phyloP scores from a whole-genome alignment of 2,113 vertebrate genomes.

The Eidolon helvum region DNA sequence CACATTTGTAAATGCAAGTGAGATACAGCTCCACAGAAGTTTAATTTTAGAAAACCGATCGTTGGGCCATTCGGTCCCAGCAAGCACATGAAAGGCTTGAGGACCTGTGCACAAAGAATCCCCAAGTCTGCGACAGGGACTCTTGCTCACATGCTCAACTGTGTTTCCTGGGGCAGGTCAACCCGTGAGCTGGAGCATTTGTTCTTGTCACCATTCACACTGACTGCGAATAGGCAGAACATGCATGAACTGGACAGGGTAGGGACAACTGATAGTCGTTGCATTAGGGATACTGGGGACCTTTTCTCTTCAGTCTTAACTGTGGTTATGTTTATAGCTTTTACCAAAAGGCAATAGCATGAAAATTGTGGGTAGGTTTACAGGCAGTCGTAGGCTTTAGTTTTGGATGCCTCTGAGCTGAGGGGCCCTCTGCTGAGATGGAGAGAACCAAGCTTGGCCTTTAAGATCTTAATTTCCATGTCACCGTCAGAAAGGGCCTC shows the following conservation, averaged over 20 bases:
- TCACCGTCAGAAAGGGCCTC: neutral
- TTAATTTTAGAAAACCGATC: neutral
- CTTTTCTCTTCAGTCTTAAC: neutral
- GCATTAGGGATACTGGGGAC: neutral
- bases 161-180: neutral
- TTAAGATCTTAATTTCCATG: neutral
- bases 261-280: neutral
- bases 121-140: neutral
- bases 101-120: neutral
- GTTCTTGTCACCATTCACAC: rapidly evolving
- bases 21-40: rapidly evolving
- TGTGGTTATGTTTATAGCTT: neutral
- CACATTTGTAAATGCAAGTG: neutral
- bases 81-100: neutral
- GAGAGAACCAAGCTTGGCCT: neutral
- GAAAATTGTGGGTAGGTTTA: neutral
- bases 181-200: neutral
- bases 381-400: neutral
- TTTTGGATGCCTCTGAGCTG: neutral
- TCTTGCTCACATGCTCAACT: neutral
- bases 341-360: neutral
- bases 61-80: neutral
- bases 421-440: neutral
- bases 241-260: neutral
- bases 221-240: neutral